Conservation (phyloP, 2,113 vertebrate genomes). For the Myotis yumanensis region DNA sequence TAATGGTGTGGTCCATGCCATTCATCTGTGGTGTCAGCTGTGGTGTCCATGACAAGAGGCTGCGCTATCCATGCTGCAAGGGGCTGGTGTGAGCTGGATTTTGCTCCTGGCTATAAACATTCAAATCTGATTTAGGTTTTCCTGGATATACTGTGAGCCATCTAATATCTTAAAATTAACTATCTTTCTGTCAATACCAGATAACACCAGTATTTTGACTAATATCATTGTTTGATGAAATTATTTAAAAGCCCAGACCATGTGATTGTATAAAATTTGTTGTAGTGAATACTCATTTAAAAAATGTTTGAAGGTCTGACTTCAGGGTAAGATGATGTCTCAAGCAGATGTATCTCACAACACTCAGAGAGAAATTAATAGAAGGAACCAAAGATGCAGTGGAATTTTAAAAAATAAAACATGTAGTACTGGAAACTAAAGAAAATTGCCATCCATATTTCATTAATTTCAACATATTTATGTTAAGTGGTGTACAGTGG, state of each 20-base stretch:
- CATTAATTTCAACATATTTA: background rate
- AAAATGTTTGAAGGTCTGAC: background rate
- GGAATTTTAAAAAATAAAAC: background rate
- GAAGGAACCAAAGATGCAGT: background rate
- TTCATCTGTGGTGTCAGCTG: background rate
- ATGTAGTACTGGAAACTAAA: background rate
- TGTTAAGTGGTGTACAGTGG: background rate
- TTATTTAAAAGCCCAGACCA: background rate
- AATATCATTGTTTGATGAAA: background rate
- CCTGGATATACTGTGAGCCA: background rate
- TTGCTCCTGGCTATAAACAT: background rate
- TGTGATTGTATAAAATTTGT: background rate
- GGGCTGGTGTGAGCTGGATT: background rate
- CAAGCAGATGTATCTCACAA: background rate
- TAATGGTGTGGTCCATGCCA: background rate
- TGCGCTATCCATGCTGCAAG: background rate
- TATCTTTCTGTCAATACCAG: background rate
- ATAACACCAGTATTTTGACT: background rate
- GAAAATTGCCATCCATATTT: background rate
- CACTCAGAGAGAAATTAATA: background rate
- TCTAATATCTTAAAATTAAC: background rate
- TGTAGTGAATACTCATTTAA: background rate
- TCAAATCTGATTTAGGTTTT: background rate
- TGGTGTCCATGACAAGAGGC: background rate
- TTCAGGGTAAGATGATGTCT: background rate